phyloP scores from a whole-genome alignment of 2,113 vertebrate genomes.

The Anser cygnoides region DNA sequence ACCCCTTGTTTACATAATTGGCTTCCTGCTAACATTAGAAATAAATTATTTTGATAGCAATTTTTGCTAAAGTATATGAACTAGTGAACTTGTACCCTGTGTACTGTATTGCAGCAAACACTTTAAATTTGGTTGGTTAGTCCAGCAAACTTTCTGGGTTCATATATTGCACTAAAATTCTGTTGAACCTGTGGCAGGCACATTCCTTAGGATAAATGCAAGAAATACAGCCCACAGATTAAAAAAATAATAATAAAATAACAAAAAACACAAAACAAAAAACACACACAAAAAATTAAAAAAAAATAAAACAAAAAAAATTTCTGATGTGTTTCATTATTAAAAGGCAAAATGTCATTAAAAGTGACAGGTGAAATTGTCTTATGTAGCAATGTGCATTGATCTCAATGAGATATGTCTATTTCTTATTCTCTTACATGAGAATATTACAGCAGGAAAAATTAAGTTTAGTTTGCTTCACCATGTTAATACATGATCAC shows the following conservation, averaged over 20 bases:
- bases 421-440: constrained; percentile 99
- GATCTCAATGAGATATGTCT: constrained; percentile 99
- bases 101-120: constrained; percentile 83
- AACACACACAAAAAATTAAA: background rate
- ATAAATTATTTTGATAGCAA: constrained; percentile 60
- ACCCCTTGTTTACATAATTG: constrained; percentile 81
- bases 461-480: constrained; percentile 92
- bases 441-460: constrained; percentile 98
- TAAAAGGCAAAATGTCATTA: constrained; percentile 90
- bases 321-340: constrained; percentile 90
- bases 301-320: background rate
- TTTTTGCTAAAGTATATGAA: constrained; percentile 73
- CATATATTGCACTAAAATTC: constrained; percentile 98
- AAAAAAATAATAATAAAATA: background rate
- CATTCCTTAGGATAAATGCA: constrained; percentile 95
- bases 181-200: constrained; percentile 94
- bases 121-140: constrained; percentile 80
- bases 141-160: constrained; percentile 91
- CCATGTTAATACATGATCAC: constrained; percentile 98
- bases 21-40: constrained; percentile 73
- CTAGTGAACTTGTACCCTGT: constrained; percentile 73
- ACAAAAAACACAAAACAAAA: background rate
- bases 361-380: constrained; percentile 94
- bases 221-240: constrained; percentile 88
- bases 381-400: constrained; percentile 99